These are phyloP conservation scores for Hesperia comma DNA, from an alignment of 2,888 invertebrate species.

Conservation along the genomic window DNA sequence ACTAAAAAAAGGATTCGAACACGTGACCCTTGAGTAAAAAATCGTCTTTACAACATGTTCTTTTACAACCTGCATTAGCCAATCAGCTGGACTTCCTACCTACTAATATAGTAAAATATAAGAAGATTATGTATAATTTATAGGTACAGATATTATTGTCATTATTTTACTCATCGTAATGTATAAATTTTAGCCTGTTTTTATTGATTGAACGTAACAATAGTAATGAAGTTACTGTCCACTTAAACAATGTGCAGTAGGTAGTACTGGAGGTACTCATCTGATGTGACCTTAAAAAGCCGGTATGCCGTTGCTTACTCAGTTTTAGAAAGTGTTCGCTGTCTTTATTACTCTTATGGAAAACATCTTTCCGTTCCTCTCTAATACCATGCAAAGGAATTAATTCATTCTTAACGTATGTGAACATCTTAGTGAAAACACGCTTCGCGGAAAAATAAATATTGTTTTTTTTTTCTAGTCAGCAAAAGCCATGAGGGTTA, in stretches of 20 bases:
- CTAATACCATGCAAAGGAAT: slow-evolving; percentile 29
- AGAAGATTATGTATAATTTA: no score
- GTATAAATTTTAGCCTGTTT: not conserved
- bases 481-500: not conserved
- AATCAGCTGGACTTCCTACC: no score
- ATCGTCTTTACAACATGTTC: no score
- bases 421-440: slow-evolving; percentile 51
- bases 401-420: slow-evolving; percentile 50
- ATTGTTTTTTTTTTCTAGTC: slow-evolving; percentile 13
- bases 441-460: slow-evolving; percentile 36
- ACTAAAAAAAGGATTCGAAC: no score
- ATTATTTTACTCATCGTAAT: no score
- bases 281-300: slow-evolving; percentile 79
- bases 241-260: slow-evolving; percentile 4
- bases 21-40: no score
- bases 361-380: slow-evolving; percentile 46
- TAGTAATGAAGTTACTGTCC: slow-evolving; percentile 1
- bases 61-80: no score
- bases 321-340: slow-evolving; percentile 73
- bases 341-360: slow-evolving; percentile 52
- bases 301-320: slow-evolving; percentile 52
- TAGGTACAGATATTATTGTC: no score
- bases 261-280: slow-evolving; percentile 5
- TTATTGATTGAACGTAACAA: not conserved
- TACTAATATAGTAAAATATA: no score